phyloP scores from a whole-genome alignment of 2,888 invertebrate genomes.

The Spisula subtruncata region DNA sequence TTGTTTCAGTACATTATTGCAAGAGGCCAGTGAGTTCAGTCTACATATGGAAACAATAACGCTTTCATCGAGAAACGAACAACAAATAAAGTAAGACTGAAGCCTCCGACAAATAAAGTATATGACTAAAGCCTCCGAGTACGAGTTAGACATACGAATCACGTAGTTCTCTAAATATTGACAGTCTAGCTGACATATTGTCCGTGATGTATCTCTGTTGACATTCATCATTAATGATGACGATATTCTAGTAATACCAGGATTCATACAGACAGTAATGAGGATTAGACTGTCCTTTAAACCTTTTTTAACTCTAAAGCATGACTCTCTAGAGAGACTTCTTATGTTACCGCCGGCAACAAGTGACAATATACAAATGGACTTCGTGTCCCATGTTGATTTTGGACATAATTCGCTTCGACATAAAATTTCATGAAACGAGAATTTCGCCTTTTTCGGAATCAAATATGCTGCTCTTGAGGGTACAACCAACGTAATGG shows the following conservation, averaged over 20 bases:
- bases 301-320: conserved; percentile 34
- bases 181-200: not conserved
- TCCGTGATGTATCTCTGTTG: conserved; percentile 35
- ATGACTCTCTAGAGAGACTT: conserved; percentile 12
- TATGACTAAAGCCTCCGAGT: not conserved
- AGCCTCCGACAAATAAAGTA: not conserved
- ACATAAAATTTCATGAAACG: not conserved
- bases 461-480: not conserved
- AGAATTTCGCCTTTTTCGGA: not conserved
- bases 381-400: conserved; percentile 33
- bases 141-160: not conserved
- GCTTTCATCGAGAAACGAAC: not conserved
- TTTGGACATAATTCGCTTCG: not conserved
- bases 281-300: conserved; percentile 29
- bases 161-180: not conserved
- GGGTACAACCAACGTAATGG: not conserved
- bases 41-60: not conserved
- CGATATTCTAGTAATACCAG: not conserved
- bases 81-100: not conserved
- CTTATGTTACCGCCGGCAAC: not conserved
- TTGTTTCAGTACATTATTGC: too few relatives aligned
- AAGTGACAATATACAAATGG: conserved; percentile 44
- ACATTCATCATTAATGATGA: conserved; percentile 22
- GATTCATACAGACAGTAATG: conserved; percentile 37
- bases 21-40: too few relatives aligned